Evolutionary conservation across 2,888 invertebrate species (phyloP).

Genomic region (Sphaerophoria rueppellii): DNA sequence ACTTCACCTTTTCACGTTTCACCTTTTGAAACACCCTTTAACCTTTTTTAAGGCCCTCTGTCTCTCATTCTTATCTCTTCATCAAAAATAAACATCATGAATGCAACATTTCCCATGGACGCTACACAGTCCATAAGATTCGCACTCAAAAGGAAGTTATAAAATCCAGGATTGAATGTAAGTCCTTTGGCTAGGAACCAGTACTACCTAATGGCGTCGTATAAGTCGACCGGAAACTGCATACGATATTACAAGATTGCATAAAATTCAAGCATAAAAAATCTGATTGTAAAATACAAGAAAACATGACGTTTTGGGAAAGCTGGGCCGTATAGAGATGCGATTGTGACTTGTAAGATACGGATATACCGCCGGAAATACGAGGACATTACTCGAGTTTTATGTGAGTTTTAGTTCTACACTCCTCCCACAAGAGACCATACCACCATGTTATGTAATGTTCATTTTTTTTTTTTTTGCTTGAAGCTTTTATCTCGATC

Average conservation of each 20-base stretch:
- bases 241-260: slow-evolving; percentile 8
- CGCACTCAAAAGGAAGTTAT: slow-evolving; percentile 19
- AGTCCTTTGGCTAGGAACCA: background rate
- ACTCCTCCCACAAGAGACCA: background rate
- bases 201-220: background rate
- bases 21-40: slow-evolving; percentile 4
- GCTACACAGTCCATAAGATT: background rate
- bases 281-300: background rate
- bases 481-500: background rate
- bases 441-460: background rate
- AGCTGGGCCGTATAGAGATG: background rate
- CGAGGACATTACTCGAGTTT: slow-evolving; percentile 20
- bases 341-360: background rate
- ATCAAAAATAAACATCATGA: slow-evolving; percentile 17
- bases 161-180: background rate
- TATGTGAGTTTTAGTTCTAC: slow-evolving; percentile 20
- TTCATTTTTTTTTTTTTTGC: slow-evolving; percentile 10
- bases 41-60: background rate
- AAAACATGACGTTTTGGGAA: background rate
- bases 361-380: slow-evolving; percentile 3
- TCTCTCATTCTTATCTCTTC: slow-evolving; percentile 3
- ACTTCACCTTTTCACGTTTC: background rate
- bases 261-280: background rate
- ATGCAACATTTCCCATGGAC: background rate
- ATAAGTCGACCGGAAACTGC: slow-evolving; percentile 26